A percentile compares a stretch with the other conserved stretches of the same genome.
These are phyloP conservation scores for Callinectes sapidus DNA, from an alignment of 2,888 invertebrate genomes.

Conservation along the genomic window DNA sequence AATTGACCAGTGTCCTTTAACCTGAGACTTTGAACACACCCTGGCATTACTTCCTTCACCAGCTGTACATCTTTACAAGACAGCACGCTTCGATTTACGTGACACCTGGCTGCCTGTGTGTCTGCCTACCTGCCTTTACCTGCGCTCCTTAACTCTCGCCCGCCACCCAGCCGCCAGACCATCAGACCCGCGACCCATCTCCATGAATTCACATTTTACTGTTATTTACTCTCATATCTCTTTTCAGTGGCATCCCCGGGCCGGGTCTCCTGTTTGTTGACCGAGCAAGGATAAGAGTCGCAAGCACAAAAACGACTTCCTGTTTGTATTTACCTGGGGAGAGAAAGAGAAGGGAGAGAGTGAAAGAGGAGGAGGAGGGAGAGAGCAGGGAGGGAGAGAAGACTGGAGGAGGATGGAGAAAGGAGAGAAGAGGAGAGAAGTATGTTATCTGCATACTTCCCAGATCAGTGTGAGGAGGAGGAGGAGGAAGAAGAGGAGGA, in stretches of 20 bases:
- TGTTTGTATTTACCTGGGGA: constrained; percentile 11
- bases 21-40: too few relatives aligned
- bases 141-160: neutral
- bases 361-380: neutral
- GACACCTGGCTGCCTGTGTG: neutral
- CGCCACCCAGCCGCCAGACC: neutral
- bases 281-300: constrained; percentile 21
- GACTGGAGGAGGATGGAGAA: constrained; percentile 2
- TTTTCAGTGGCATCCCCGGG: neutral
- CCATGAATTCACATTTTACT: neutral
- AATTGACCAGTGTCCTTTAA: too few relatives aligned
- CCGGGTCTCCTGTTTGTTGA: constrained; percentile 4
- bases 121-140: neutral
- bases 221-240: neutral
- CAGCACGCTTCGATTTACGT: too few relatives aligned
- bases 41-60: too few relatives aligned
- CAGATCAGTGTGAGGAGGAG: neutral
- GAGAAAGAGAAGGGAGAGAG: neutral
- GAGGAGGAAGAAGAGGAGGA: constrained; percentile 19
- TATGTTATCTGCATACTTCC: constrained; percentile 11
- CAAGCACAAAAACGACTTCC: constrained; percentile 25
- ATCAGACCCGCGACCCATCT: neutral
- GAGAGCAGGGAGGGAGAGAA: neutral
- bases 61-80: too few relatives aligned
- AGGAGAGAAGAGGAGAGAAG: neutral